A percentile compares a stretch with the other conserved stretches of the same genome.
phyloP scores from a whole-genome alignment of 2,888 invertebrate species.

The Beris chalybata region DNA sequence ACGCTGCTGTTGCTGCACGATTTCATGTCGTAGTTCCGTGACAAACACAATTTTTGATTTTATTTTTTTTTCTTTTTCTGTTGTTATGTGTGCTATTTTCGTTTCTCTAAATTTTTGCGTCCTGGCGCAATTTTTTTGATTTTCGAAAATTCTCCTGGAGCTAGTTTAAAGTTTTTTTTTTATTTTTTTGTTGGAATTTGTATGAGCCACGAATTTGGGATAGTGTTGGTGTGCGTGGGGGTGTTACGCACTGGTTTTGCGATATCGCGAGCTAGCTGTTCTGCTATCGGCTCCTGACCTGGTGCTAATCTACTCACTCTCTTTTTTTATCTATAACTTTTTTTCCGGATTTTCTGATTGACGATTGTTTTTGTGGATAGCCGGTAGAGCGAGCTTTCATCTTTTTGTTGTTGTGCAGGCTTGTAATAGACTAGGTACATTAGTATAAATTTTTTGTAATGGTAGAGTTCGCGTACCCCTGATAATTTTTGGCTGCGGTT shows the following conservation, averaged over 20 bases:
- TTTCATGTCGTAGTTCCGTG: constrained; percentile 15
- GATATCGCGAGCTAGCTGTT: neutral
- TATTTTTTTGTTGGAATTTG: constrained; percentile 15
- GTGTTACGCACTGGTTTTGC: too few species aligned
- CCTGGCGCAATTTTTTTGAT: too few species aligned
- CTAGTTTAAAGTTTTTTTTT: neutral
- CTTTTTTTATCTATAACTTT: constrained; percentile 9
- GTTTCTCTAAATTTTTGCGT: too few species aligned
- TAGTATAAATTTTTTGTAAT: too few species aligned
- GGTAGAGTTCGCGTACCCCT: too few species aligned
- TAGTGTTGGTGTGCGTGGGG: neutral
- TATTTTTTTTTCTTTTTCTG: neutral
- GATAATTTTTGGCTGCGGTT: too few species aligned
- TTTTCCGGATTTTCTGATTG: neutral
- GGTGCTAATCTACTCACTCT: constrained; percentile 26
- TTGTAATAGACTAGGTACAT: too few species aligned
- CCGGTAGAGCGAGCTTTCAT: too few species aligned
- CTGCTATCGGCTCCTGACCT: constrained; percentile 27
- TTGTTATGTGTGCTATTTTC: neutral
- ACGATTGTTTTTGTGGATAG: too few species aligned
- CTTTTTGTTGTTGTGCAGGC: too few species aligned
- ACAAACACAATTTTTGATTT: neutral
- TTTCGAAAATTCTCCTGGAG: neutral
- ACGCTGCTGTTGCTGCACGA: neutral
- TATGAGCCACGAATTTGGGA: constrained; percentile 2